Percentiles rank a stretch among this genome's conserved stretches.
Evolutionary conservation across 2,888 invertebrate species (phyloP).

Genomic region (Encarsia formosa): DNA sequence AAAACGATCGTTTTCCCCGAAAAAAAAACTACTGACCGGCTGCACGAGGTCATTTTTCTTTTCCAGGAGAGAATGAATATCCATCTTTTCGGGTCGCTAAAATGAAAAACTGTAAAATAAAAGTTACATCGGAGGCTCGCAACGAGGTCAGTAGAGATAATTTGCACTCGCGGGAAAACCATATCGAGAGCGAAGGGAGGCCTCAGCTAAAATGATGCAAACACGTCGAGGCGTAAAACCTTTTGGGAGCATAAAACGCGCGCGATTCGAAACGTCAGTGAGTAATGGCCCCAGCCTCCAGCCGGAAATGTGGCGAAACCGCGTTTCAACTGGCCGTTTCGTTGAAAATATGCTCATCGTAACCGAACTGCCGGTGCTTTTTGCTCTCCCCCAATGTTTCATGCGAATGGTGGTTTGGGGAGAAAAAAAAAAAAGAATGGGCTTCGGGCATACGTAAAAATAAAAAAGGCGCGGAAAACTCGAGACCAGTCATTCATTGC

Average conservation of each 20-base stretch:
- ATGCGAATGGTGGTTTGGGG: neutral
- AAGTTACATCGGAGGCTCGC: no score
- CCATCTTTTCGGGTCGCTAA: no score
- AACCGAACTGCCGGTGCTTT: neutral
- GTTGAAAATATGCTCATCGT: conserved; percentile 18
- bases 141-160: no score
- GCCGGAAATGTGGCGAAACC: conserved; percentile 14
- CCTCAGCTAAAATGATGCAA: no score
- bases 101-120: no score
- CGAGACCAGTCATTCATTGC: conserved; percentile 6
- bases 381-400: neutral
- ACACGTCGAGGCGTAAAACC: neutral
- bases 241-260: conserved; percentile 6
- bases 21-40: no score
- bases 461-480: neutral
- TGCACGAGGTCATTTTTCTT: no score
- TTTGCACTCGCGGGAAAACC: no score
- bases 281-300: conserved; percentile 2
- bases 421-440: conserved; percentile 1
- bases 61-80: no score
- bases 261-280: conserved; percentile 12
- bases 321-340: conserved; percentile 20
- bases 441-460: neutral
- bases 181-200: no score
- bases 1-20: no score